A percentile compares a stretch with the other conserved stretches of the same genome.
phyloP scores from a whole-genome alignment of 2,888 invertebrate genomes.

The Caenorhabditis japonica region DNA sequence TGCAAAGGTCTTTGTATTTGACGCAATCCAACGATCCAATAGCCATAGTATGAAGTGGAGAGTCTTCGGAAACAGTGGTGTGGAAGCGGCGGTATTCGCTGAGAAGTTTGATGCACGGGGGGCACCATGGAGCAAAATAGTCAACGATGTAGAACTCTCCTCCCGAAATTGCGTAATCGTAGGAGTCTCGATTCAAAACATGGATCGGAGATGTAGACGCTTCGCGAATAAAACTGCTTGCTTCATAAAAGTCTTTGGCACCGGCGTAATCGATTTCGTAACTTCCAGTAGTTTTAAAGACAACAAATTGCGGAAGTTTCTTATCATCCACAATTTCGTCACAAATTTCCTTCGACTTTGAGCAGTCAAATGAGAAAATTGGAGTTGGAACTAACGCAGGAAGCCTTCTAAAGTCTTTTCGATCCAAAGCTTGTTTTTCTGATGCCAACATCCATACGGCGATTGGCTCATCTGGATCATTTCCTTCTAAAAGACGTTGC shows the following conservation, averaged over 20 bases:
- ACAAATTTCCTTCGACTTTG: conserved; percentile 76
- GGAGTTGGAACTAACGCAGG: conserved; percentile 32
- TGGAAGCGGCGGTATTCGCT: conserved; percentile 84
- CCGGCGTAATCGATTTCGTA: conserved; percentile 84
- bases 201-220: conserved; percentile 79
- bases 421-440: conserved; percentile 37
- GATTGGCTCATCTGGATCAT: conserved; percentile 51
- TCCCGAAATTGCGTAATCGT: conserved; percentile 69
- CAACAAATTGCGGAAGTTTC: conserved; percentile 83
- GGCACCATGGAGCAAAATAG: conserved; percentile 87
- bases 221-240: conserved; percentile 82
- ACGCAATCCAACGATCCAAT: conserved; percentile 74
- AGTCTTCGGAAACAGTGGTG: conserved; percentile 75
- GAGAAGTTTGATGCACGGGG: conserved; percentile 84
- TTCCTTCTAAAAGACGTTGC: conserved; percentile 78
- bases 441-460: conserved; percentile 58
- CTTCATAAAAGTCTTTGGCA: conserved; percentile 75
- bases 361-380: conserved; percentile 79
- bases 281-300: conserved; percentile 85
- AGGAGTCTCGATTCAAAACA: conserved; percentile 78
- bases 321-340: conserved; percentile 78
- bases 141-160: conserved; percentile 83
- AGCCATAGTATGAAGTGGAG: conserved; percentile 40
- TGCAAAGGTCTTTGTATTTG: conserved; percentile 67
- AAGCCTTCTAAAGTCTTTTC: conserved; percentile 52